Conservation (phyloP, 2,113 vertebrate genomes). For the Vimba vimba region DNA sequence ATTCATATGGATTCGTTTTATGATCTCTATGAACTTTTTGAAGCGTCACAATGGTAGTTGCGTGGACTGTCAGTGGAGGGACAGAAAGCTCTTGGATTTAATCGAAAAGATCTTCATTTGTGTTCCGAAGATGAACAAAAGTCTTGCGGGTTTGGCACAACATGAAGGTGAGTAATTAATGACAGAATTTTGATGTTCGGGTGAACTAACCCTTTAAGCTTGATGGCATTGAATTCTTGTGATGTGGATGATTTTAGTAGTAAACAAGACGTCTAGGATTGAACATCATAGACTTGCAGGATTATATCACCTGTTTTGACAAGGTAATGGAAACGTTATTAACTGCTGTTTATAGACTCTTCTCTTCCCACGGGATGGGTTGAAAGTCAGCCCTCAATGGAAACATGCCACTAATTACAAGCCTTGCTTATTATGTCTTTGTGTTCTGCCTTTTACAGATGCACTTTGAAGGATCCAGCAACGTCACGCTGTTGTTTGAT, state of each 20-base stretch:
- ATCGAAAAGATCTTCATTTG: too few relatives aligned
- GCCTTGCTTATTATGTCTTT: background rate
- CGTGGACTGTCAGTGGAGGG: too few relatives aligned
- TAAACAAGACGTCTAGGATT: background rate
- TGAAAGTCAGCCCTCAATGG: background rate
- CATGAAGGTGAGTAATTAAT: too few relatives aligned
- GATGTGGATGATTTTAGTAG: background rate
- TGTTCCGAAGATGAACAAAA: too few relatives aligned
- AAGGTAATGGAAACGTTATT: background rate
- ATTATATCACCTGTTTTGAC: background rate
- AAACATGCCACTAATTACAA: conserved; percentile 1
- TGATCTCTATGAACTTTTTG: too few relatives aligned
- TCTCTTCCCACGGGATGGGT: background rate
- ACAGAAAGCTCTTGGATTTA: too few relatives aligned
- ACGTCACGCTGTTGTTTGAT: conserved; percentile 88
- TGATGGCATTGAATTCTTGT: background rate
- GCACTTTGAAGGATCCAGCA: conserved; percentile 85
- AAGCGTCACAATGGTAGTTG: too few relatives aligned
- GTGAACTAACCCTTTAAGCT: background rate
- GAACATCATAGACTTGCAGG: background rate
- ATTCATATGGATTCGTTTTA: too few relatives aligned
- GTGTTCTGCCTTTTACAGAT: conserved; percentile 78
- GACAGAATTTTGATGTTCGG: too few relatives aligned
- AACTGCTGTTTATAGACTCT: background rate
- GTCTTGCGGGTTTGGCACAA: too few relatives aligned